These are phyloP conservation scores for Oreocharis arfaki DNA, from an alignment of 2,113 vertebrate genomes.

Conservation along the genomic window DNA sequence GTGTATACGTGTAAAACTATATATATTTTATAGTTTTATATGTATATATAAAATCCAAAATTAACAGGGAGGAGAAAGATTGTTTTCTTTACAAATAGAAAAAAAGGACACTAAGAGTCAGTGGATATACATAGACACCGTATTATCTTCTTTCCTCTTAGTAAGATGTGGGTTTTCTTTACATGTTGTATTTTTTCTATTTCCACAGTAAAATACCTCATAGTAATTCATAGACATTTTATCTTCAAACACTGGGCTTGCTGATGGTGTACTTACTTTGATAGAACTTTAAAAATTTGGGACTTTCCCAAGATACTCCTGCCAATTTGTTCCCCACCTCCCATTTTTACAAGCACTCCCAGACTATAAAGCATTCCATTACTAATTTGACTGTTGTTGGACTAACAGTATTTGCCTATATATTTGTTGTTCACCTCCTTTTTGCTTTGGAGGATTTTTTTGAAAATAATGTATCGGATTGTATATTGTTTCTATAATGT, in stretches of 20 bases:
- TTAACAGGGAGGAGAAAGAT: not conserved
- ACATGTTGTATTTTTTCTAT: not conserved
- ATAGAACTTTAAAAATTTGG: not conserved
- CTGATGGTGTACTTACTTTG: not conserved
- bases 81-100: not conserved
- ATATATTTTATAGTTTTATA: not conserved
- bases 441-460: constrained; percentile 1
- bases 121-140: not conserved
- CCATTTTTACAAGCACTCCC: not conserved
- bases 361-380: not conserved
- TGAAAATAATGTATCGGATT: not conserved
- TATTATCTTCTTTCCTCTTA: not conserved
- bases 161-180: not conserved
- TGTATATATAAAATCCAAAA: not conserved
- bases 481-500: constrained; percentile 8
- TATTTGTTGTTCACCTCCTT: not conserved
- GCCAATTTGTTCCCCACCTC: not conserved
- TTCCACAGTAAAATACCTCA: not conserved
- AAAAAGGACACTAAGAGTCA: not conserved
- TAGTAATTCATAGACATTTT: not conserved
- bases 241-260: not conserved
- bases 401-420: not conserved
- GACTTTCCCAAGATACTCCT: not conserved
- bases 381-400: not conserved
- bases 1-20: not conserved